These are phyloP conservation scores for Hermetia illucens DNA, from an alignment of 1,140 invertebrate genomes.

Conservation along the genomic window DNA sequence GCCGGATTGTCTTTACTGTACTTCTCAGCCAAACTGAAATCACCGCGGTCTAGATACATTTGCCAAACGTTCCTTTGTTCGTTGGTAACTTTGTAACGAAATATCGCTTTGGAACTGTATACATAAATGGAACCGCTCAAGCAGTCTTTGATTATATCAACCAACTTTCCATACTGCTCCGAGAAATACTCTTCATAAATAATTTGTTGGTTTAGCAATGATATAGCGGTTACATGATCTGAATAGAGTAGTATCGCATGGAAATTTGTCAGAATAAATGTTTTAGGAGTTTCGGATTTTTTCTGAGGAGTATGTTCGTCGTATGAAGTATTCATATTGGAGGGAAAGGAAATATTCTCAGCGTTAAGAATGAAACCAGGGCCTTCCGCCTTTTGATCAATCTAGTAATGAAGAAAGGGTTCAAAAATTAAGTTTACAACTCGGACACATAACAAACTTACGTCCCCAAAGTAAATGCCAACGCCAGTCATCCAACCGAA, in stretches of 20 bases:
- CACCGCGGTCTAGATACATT: conserved; percentile 73
- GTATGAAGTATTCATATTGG: conserved; percentile 16
- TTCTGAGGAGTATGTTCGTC: conserved; percentile 22
- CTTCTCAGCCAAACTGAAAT: conserved; percentile 78
- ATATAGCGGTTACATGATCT: conserved; percentile 72
- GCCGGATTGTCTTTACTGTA: conserved; percentile 63
- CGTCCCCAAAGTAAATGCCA: conserved; percentile 54
- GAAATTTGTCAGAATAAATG: conserved; percentile 80
- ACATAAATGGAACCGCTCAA: conserved; percentile 74
- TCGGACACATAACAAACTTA: conserved; percentile 19
- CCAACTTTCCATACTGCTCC: conserved; percentile 63
- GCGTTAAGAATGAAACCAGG: conserved; percentile 7
- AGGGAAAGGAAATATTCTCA: conserved; percentile 4
- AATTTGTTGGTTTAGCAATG: conserved; percentile 70
- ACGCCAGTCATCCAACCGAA: conserved; percentile 77
- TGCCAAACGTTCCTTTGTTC: conserved; percentile 84
- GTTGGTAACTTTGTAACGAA: conserved; percentile 68
- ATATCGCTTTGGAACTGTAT: conserved; percentile 68
- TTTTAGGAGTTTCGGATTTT: conserved; percentile 48
- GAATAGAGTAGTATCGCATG: conserved; percentile 74
- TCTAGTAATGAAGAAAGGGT: not conserved
- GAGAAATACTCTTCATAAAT: conserved; percentile 77
- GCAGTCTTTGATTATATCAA: conserved; percentile 71
- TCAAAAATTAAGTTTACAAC: not conserved
- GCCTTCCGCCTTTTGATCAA: conserved; percentile 8